Evolutionary conservation across 2,113 vertebrate genomes (phyloP).

Genomic region (Strigops habroptila): DNA sequence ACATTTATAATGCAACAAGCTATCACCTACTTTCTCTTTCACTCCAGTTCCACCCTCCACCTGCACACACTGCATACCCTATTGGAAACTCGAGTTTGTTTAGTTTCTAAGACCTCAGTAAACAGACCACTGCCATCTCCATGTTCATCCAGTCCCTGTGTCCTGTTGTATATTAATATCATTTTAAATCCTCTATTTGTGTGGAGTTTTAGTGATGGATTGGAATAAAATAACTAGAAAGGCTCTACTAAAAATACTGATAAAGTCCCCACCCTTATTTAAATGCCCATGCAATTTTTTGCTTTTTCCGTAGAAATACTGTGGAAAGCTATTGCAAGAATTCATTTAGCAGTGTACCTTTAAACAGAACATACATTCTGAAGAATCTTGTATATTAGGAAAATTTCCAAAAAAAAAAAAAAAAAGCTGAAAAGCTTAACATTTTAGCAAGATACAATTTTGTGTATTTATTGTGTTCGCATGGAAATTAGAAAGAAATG

Average conservation of each 20-base stretch:
- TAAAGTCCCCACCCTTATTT: not conserved
- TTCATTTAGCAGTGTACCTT: not conserved
- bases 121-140: not conserved
- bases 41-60: not conserved
- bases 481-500: not conserved
- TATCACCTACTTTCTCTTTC: slow-evolving; percentile 9
- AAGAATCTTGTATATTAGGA: not conserved
- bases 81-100: not conserved
- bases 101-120: not conserved
- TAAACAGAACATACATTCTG: not conserved
- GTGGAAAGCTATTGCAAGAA: not conserved
- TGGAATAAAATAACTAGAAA: not conserved
- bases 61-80: not conserved
- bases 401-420: not conserved
- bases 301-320: not conserved
- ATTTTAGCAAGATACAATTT: not conserved
- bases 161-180: not conserved
- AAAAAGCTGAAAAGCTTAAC: not conserved
- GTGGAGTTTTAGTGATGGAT: not conserved
- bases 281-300: not conserved
- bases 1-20: slow-evolving; percentile 12
- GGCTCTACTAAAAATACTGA: not conserved
- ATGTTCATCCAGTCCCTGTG: not conserved
- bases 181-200: not conserved
- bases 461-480: not conserved